These are phyloP conservation scores for Xyrauchen texanus DNA, from an alignment of 2,113 vertebrate species.

Conservation along the genomic window DNA sequence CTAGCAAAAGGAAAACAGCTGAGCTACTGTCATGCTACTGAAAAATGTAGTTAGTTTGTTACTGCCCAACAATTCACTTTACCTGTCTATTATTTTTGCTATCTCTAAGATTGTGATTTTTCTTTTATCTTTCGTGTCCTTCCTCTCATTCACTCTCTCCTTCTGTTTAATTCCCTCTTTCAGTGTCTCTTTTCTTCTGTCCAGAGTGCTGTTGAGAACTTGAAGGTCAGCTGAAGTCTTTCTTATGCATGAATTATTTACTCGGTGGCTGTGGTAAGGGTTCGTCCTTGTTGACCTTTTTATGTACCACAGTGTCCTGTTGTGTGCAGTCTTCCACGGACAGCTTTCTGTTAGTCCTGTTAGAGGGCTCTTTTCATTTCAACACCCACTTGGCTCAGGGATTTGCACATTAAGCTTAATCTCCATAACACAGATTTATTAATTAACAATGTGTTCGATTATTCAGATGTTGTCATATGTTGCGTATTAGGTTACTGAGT, in stretches of 20 bases:
- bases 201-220: not conserved
- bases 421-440: not conserved
- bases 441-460: conserved; percentile 14
- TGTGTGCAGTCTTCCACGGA: conserved; percentile 13
- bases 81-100: no score
- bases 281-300: conserved; percentile 42
- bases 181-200: conserved; percentile 3
- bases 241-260: conserved; percentile 39
- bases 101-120: not conserved
- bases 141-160: conserved; percentile 54
- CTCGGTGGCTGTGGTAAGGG: not conserved
- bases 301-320: conserved; percentile 54
- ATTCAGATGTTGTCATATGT: conserved; percentile 8
- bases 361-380: conserved; percentile 13
- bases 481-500: conserved; percentile 45
- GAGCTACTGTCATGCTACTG: no score
- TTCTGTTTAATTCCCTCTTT: conserved; percentile 8
- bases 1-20: no score
- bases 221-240: conserved; percentile 36
- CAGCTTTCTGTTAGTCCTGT: conserved; percentile 18
- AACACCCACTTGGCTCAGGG: no score
- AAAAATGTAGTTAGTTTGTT: no score
- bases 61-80: no score
- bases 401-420: conserved; percentile 2
- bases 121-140: not conserved